Percentiles rank a stretch among this genome's conserved stretches.
These are phyloP conservation scores for Formicarius rufipectus DNA, from an alignment of 2,113 vertebrate genomes.

Conservation along the genomic window DNA sequence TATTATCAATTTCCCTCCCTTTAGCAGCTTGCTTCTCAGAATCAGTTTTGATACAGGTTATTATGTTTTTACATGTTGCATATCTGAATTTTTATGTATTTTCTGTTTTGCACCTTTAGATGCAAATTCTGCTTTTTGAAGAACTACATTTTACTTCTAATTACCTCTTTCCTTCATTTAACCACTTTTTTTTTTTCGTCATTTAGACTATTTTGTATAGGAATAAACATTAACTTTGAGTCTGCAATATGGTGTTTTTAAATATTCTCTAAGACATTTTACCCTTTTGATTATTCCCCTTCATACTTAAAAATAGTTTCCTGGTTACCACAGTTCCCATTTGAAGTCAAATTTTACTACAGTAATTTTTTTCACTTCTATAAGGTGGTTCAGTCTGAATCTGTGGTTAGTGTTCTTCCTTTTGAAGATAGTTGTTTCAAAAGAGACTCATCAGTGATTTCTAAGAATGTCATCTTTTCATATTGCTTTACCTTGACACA, in stretches of 20 bases:
- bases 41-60: not conserved
- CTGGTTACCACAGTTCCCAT: not conserved
- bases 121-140: not conserved
- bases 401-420: not conserved
- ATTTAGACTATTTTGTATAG: not conserved
- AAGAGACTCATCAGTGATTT: not conserved
- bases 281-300: not conserved
- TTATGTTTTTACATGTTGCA: not conserved
- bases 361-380: not conserved
- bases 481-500: not conserved
- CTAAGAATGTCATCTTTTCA: not conserved
- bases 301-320: not conserved
- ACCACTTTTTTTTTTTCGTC: not conserved
- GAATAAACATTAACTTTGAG: not conserved
- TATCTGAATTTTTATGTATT: not conserved
- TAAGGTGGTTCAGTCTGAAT: not conserved
- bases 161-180: not conserved
- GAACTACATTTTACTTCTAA: not conserved
- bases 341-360: not conserved
- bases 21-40: not conserved
- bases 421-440: not conserved
- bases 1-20: not conserved
- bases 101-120: not conserved
- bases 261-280: not conserved
- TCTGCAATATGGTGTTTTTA: not conserved